These are phyloP conservation scores for Philypnodon macrostomus DNA, from an alignment of 2,797 vertebrate genomes.

Conservation along the genomic window DNA sequence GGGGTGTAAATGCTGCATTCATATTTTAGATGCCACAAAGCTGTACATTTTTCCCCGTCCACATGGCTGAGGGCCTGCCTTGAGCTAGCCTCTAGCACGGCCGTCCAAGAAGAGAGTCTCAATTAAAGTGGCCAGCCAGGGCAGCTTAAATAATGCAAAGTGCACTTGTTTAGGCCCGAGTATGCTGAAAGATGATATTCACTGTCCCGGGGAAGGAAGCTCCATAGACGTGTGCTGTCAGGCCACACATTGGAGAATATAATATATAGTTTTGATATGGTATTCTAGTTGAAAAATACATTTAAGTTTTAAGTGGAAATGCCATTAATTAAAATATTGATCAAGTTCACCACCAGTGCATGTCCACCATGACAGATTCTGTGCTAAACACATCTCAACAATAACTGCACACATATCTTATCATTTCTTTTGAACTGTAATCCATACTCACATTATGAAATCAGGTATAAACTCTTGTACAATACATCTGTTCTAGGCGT, in stretches of 20 bases:
- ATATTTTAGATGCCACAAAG: conserved; percentile 52
- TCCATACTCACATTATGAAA: too few species aligned
- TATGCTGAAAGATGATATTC: conserved; percentile 42
- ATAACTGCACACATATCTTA: too few species aligned
- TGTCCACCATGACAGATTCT: too few species aligned
- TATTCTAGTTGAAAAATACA: too few species aligned
- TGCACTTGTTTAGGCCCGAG: conserved; percentile 47
- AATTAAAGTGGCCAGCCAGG: conserved; percentile 45
- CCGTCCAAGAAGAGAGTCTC: conserved; percentile 37
- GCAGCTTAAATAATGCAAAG: conserved; percentile 67
- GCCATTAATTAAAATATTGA: too few species aligned
- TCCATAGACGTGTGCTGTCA: conserved; percentile 20
- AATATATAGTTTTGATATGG: too few species aligned
- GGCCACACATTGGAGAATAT: conserved; percentile 17
- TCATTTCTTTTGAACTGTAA: too few species aligned
- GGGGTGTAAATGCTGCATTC: conserved; percentile 39
- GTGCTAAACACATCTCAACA: too few species aligned
- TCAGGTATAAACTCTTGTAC: too few species aligned
- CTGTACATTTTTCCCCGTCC: conserved; percentile 26
- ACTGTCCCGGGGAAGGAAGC: conserved; percentile 27
- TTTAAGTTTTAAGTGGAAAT: too few species aligned
- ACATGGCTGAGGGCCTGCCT: conserved; percentile 33
- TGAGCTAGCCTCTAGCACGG: conserved; percentile 38
- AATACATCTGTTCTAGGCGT: too few species aligned
- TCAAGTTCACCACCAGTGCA: too few species aligned